Base-by-base conservation (phyloP, 2,888 invertebrate genomes). In the Macropis europaea region DNA sequence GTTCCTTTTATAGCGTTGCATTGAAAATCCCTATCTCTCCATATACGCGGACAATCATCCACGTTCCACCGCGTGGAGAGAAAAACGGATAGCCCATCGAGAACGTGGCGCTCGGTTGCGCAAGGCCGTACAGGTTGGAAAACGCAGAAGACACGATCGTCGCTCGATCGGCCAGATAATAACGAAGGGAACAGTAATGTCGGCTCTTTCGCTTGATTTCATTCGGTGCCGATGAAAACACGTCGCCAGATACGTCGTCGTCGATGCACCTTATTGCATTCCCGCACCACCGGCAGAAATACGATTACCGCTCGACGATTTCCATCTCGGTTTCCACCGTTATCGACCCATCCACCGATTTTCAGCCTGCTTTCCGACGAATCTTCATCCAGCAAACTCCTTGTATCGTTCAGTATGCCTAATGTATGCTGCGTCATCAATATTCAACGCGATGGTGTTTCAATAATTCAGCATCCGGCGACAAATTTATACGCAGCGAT, bases 381-480 rank as follows among this genome's bases (percentile, higher is more conserved):
- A n/a, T n/a, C n/a, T n/a, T n/a, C n/a, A n/a, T n/a, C n/a, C n/a
- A n/a, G n/a, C n/a, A n/a, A n/a, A n/a, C n/a, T n/a, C n/a, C n/a
- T n/a, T n/a, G n/a, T n/a, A n/a, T n/a, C n/a, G n/a, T n/a, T n/a
- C n/a, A n/a, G n/a, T n/a, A n/a, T n/a, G n/a, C n/a, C n/a, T n/a
- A n/a, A n/a, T 34, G 28, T 7, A 17, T 52, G 52, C 63, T 30
- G 45, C 47, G 40, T 24, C 52, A 63, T 45, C 64, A 32, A 63
- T 52, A 52, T 17, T 40, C 17, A 22, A 45, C 45, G 24, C 45
- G 47, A n/a, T 38, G 48, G n/a, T 28, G 42, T 34, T 28, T 64
- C 60, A 28, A 59, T 64, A 59, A 64, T 50, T 63, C 67, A 67
- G 45, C 45, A 24, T 17, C 22, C 34, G 66, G 40, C 38, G 67